Base-by-base conservation (phyloP, 2,113 vertebrate species). In the Microtus oregoni region DNA sequence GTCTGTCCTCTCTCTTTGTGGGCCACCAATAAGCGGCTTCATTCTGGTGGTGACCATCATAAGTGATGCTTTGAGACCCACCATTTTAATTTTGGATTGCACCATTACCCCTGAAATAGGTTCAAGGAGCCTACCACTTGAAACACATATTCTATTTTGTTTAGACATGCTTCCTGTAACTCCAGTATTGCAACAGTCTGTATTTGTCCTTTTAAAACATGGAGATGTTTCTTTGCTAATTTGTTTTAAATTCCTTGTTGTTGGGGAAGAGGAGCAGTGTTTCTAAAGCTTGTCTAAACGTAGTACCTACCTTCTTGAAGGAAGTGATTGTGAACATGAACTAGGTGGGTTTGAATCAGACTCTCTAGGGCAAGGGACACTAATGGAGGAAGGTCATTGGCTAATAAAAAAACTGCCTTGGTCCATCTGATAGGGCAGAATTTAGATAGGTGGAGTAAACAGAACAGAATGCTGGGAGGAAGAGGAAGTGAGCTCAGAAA, bases 251-350 rank as follows among this genome's bases (percentile, higher is more conserved):
- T 63, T 89, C 44, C 65, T 35, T 55, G 35, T 32, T 85, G 19
- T 9, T 89, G 19, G 83, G 20, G 22, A 35, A 82, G 38, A 61
- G 81, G 67, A 38, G 17, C 14, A 35, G 4, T 35, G 11, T 94
- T 90, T 70, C 58, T 20, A 32, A 94, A 91, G 26, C 28, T 92
- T 85, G 14, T 70, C 17, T 91, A 89, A 67, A 26, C 2, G 4
- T 55, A 79, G 73, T 35, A 75, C 26, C 70, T 15, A 77, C 10
- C 86, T 93, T 91, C 68, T 90, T 92, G n/a, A 79, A 88, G 75
- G 70, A 75, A 93, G 3, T 91, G 63, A 85, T 85, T 90, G 58
- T 47, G 87, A 19, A 17, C 68, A 82, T 24, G 28, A 92, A 85
- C 41, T 88, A 55, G 35, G 55, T 26, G 65, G 3, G 3, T 47